These are phyloP conservation scores for Gavia stellata DNA, from an alignment of 2,113 vertebrate species.

Conservation along the genomic window DNA sequence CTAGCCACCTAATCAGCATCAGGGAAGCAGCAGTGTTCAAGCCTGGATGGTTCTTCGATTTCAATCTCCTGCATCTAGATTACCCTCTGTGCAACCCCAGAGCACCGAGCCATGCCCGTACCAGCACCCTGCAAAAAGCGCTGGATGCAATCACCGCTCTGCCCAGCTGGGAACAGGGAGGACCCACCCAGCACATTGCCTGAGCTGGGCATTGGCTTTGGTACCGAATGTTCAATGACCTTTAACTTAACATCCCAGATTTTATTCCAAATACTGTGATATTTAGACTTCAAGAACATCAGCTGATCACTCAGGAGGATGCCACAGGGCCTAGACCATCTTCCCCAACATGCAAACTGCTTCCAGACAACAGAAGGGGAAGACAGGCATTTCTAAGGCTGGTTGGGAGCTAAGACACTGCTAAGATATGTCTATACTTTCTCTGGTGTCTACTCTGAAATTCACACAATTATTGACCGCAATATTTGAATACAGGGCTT, in stretches of 20 bases:
- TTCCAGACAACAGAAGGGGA: background rate
- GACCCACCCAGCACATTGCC: background rate
- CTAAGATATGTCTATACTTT: background rate
- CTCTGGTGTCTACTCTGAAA: background rate
- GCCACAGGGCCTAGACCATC: background rate
- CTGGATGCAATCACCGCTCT: background rate
- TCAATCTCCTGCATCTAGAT: background rate
- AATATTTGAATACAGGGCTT: background rate
- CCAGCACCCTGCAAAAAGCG: background rate
- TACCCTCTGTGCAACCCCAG: background rate
- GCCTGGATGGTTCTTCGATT: background rate
- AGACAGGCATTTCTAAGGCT: background rate
- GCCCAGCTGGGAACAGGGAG: background rate
- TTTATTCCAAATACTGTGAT: background rate
- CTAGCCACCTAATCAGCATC: background rate
- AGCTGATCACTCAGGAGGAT: background rate
- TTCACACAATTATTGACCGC: background rate
- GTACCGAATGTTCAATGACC: fast-evolving
- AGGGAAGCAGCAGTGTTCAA: background rate
- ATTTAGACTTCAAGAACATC: background rate
- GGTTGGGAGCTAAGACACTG: background rate
- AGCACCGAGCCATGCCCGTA: background rate
- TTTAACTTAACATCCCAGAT: background rate
- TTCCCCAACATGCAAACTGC: background rate
- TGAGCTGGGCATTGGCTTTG: background rate